phyloP scores from a whole-genome alignment of 2,797 vertebrate species.

The Macroramphosus scolopax region DNA sequence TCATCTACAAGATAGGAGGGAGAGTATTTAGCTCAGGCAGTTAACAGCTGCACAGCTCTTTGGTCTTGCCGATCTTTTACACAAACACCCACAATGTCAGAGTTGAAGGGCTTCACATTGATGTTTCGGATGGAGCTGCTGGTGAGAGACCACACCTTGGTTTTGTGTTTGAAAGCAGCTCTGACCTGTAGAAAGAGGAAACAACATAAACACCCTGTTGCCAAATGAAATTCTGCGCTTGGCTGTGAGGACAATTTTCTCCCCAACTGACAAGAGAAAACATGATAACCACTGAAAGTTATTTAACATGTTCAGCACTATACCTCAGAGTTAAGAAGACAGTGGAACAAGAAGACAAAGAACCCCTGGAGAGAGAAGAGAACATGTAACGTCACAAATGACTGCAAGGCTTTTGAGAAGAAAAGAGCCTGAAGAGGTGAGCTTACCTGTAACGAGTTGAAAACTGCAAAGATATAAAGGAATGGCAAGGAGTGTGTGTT shows the following conservation, averaged over 20 bases:
- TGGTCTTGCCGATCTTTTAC: background rate
- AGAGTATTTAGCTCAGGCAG: slow-evolving; percentile 10
- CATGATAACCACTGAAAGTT: background rate
- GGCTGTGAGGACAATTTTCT: background rate
- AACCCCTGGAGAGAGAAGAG: slow-evolving; percentile 81
- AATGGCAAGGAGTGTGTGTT: slow-evolving; percentile 86
- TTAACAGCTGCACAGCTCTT: background rate
- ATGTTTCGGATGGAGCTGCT: slow-evolving; percentile 90
- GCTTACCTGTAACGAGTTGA: slow-evolving; percentile 93
- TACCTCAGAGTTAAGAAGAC: slow-evolving; percentile 98
- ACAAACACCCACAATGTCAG: slow-evolving; percentile 87
- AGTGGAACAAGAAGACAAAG: slow-evolving; percentile 98
- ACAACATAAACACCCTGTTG: background rate
- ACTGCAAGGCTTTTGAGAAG: background rate
- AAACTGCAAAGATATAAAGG: slow-evolving; percentile 92
- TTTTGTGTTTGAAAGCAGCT: slow-evolving; percentile 98
- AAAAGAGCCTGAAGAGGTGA: background rate
- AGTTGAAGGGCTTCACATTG: slow-evolving; percentile 91
- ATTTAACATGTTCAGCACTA: background rate
- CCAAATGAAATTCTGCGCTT: slow-evolving; percentile 1
- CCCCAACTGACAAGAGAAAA: background rate
- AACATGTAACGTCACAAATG: slow-evolving; percentile 10
- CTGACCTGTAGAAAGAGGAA: slow-evolving; percentile 81
- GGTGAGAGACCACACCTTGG: slow-evolving; percentile 96
- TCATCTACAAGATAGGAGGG: slow-evolving; percentile 78